Evolutionary conservation across 2,888 invertebrate species (phyloP).

Genomic region (Cheilosia impressa): DNA sequence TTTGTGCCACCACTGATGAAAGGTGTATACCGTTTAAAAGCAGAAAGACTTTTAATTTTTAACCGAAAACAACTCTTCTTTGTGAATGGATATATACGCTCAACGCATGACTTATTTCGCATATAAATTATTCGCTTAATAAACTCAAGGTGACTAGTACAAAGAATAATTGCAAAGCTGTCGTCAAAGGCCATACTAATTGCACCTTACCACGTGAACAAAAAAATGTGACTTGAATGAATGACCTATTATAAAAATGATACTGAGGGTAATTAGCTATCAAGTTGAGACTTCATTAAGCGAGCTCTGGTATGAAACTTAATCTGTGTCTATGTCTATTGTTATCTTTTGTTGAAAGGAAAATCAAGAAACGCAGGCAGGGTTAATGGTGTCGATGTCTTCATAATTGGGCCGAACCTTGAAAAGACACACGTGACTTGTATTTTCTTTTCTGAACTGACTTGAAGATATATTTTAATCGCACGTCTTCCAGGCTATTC

Average conservation of each 20-base stretch:
- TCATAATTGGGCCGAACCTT: background rate
- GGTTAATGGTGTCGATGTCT: background rate
- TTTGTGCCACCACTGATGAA: no score
- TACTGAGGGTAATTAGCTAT: slow-evolving; percentile 2
- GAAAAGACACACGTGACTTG: background rate
- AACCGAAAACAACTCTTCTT: background rate
- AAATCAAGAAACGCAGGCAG: background rate
- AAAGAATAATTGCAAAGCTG: slow-evolving; percentile 10
- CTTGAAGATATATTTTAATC: background rate
- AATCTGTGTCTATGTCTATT: no score
- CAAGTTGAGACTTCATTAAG: slow-evolving; percentile 2
- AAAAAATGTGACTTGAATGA: background rate
- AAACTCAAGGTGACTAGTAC: slow-evolving; percentile 9
- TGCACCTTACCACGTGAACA: background rate
- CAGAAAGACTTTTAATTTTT: background rate
- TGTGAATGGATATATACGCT: background rate
- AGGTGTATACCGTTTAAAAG: no score
- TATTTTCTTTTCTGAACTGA: background rate
- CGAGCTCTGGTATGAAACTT: background rate
- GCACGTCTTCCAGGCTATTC: no score
- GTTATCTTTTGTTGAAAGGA: no score
- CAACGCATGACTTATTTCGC: background rate
- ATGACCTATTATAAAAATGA: slow-evolving; percentile 16
- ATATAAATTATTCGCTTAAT: background rate
- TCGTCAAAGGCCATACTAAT: slow-evolving; percentile 16